Conservation (phyloP, 2,888 invertebrate species). For the Oscheius myriophilus region DNA sequence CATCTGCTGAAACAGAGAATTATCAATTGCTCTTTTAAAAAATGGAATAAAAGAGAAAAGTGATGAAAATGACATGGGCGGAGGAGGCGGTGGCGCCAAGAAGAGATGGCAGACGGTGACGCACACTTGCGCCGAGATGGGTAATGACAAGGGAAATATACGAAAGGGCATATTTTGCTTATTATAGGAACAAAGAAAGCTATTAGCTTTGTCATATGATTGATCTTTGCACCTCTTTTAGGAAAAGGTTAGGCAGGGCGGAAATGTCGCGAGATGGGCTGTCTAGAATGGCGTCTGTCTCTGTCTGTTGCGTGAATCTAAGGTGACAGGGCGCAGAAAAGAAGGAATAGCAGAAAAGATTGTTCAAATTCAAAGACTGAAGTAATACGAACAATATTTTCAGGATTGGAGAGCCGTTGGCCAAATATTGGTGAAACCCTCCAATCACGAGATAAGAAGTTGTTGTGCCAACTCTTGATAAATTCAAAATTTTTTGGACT, state of each 20-base stretch:
- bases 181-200: conserved; percentile 13
- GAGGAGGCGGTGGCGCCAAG: conserved; percentile 9
- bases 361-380: no score
- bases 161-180: background rate
- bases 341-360: no score
- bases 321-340: no score
- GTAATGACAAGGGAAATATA: conserved; percentile 21
- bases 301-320: no score
- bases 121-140: conserved; percentile 30
- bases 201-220: background rate
- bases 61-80: conserved; percentile 9
- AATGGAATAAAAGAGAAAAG: conserved; percentile 29
- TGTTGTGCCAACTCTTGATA: conserved; percentile 6
- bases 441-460: background rate
- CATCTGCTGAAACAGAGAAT: conserved; percentile 47
- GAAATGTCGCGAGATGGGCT: no score
- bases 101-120: conserved; percentile 6
- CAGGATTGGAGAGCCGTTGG: no score
- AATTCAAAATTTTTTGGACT: no score
- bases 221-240: conserved; percentile 7
- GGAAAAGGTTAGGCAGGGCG: no score
- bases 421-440: no score
- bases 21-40: no score
- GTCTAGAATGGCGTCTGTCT: no score
- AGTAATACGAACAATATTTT: no score